These are phyloP conservation scores for Pithecia hirsuta DNA, from an alignment of 2,797 vertebrate species.

Conservation along the genomic window DNA sequence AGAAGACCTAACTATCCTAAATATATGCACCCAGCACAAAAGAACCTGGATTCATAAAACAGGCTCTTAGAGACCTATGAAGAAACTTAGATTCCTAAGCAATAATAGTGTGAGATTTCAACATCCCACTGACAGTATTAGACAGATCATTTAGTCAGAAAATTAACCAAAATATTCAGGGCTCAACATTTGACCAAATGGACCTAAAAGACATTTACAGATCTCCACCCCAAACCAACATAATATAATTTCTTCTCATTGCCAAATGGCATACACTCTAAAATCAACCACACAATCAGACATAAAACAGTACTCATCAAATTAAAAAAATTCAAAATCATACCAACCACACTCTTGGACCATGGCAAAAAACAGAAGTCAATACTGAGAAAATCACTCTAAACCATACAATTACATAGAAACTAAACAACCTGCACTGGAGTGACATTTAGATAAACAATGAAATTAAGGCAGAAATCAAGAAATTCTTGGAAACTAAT, in stretches of 20 bases:
- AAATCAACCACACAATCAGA: not conserved
- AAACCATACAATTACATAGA: not conserved
- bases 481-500: not conserved
- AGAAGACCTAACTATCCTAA: not conserved
- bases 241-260: not conserved
- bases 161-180: not conserved
- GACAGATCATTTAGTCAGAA: not conserved
- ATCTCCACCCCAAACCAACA: not conserved
- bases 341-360: not conserved
- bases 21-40: not conserved
- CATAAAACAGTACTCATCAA: not conserved
- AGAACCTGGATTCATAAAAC: not conserved
- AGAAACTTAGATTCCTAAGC: not conserved
- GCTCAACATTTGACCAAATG: not conserved
- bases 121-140: not conserved
- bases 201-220: not conserved
- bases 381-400: not conserved
- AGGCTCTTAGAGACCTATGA: not conserved
- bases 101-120: not conserved
- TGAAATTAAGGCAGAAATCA: not conserved
- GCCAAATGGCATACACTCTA: not conserved
- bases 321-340: not conserved
- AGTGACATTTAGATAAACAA: not conserved
- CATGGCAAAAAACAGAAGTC: not conserved
- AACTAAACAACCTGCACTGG: not conserved